A percentile compares a stretch with the other conserved stretches of the same genome.
Conservation (phyloP, 2,797 vertebrate genomes). For the Acanthornis magna region DNA sequence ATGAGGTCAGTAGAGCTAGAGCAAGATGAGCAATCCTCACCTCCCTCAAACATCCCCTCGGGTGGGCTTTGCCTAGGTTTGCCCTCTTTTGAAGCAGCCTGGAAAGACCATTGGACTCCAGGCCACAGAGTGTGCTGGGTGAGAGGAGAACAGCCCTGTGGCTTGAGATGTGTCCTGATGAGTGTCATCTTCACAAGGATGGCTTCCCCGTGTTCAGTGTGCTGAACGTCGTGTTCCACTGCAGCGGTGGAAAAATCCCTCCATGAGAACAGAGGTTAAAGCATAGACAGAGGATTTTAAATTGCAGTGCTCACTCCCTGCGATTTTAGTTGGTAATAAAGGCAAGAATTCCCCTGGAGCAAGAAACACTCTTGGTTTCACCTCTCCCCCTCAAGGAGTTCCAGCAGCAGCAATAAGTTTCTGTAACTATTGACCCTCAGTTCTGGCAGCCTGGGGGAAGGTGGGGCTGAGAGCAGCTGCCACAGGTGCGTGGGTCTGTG, state of each 20-base stretch:
- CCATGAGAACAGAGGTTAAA: not conserved
- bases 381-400: not conserved
- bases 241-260: not conserved
- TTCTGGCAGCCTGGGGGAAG: not conserved
- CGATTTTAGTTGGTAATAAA: conserved; percentile 16
- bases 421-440: not conserved
- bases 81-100: not conserved
- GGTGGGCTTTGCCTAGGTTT: not conserved
- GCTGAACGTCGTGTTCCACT: not conserved
- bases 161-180: not conserved
- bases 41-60: not conserved
- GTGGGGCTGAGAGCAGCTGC: not conserved
- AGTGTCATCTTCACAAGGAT: not conserved
- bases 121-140: not conserved
- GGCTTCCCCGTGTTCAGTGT: not conserved
- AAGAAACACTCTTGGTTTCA: not conserved
- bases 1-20: not conserved
- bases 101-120: not conserved
- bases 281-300: not conserved
- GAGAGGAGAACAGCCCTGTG: not conserved
- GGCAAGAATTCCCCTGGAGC: not conserved
- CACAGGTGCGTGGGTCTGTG: not conserved
- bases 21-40: not conserved
- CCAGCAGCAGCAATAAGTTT: not conserved
- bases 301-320: not conserved